phyloP scores from a whole-genome alignment of 2,888 invertebrate species.

The Rotaria socialis region DNA sequence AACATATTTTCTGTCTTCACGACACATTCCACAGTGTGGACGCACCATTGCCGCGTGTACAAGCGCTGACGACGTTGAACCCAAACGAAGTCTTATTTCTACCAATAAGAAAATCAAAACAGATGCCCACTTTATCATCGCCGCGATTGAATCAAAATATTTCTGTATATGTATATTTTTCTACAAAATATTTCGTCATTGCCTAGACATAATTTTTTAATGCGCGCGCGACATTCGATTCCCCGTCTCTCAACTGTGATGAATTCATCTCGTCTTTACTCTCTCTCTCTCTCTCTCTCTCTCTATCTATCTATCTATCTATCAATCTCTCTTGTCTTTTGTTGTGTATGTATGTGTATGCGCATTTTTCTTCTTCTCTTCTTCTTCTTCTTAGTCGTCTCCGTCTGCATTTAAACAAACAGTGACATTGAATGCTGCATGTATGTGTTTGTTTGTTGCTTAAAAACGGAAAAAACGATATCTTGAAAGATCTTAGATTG shows the following conservation, averaged over 20 bases:
- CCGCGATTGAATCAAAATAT: slow-evolving; percentile 21
- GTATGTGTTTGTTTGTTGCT: slow-evolving; percentile 27
- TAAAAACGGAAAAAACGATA: slow-evolving; percentile 9
- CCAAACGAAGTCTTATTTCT: neutral
- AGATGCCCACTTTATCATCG: slow-evolving; percentile 6
- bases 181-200: neutral
- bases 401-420: slow-evolving; percentile 29
- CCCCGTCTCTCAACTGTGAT: slow-evolving; percentile 29
- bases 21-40: slow-evolving; percentile 32
- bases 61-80: neutral
- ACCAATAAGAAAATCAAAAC: neutral
- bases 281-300: no score
- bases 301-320: no score
- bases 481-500: slow-evolving; percentile 14
- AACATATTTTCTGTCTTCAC: neutral
- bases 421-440: slow-evolving; percentile 20
- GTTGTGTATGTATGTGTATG: neutral
- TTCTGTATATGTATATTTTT: slow-evolving; percentile 10
- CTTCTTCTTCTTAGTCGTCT: neutral
- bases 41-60: slow-evolving; percentile 12
- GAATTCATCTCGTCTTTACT: neutral
- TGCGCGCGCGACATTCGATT: slow-evolving; percentile 18
- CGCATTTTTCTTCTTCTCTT: neutral
- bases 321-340: neutral
- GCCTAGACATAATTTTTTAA: neutral